Percentiles rank a stretch among this genome's conserved stretches.
Conservation (phyloP, 2,113 vertebrate species). For the Crotophaga sulcirostris region DNA sequence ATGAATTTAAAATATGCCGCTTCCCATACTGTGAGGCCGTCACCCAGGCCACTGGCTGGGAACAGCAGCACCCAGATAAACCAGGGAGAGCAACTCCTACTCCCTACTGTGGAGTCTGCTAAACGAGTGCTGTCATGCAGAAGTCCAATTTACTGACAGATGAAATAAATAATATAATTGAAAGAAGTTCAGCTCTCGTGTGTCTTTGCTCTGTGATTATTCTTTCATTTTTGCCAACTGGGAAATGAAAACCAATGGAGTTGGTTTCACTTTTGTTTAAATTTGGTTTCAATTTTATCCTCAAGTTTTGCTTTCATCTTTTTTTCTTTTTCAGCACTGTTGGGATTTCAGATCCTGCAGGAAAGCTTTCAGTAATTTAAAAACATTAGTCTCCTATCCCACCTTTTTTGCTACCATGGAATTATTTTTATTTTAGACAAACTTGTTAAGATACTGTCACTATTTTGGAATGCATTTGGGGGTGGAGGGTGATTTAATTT, state of each 20-base stretch:
- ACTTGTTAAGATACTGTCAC: background rate
- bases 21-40: background rate
- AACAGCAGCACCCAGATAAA: background rate
- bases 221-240: constrained; percentile 55
- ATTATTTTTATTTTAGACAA: background rate
- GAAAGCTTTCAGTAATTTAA: background rate
- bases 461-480: background rate
- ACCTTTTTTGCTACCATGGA: background rate
- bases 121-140: background rate
- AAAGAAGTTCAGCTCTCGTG: background rate
- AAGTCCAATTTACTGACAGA: background rate
- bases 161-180: background rate
- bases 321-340: background rate
- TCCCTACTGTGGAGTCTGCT: background rate
- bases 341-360: constrained; percentile 3
- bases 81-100: background rate
- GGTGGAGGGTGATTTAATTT: background rate
- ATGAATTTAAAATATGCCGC: rapidly evolving
- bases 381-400: background rate
- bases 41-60: background rate
- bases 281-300: constrained; percentile 66
- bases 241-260: constrained; percentile 48
- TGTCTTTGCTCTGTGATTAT: background rate
- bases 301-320: constrained; percentile 63
- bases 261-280: constrained; percentile 61